Conservation (phyloP, 1,140 invertebrate genomes). For the Hylaeus anthracinus region DNA sequence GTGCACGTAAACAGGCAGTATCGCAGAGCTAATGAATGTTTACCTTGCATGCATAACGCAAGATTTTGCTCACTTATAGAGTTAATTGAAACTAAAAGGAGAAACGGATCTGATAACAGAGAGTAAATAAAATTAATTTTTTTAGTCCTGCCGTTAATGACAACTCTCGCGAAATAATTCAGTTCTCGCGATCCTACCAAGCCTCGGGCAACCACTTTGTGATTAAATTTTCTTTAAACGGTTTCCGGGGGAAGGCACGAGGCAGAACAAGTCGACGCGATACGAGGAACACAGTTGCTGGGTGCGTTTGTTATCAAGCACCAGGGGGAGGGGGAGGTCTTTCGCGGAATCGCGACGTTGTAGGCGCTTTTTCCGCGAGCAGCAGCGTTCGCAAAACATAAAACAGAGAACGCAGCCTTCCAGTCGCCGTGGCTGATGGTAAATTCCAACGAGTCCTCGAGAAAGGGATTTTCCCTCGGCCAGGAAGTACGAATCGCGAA, state of each 20-base stretch:
- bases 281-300: not conserved
- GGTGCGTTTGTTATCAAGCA: slow-evolving; percentile 3
- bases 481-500: slow-evolving; percentile 61
- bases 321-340: not conserved
- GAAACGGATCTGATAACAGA: too few relatives aligned
- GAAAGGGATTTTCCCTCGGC: slow-evolving; percentile 34
- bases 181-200: not conserved
- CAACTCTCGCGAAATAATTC: not conserved
- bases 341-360: slow-evolving; percentile 8
- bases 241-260: not conserved
- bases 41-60: too few relatives aligned
- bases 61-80: too few relatives aligned
- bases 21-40: too few relatives aligned
- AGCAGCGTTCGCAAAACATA: not conserved
- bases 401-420: not conserved
- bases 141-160: too few relatives aligned
- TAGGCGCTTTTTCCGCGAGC: slow-evolving; percentile 11
- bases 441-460: slow-evolving; percentile 37
- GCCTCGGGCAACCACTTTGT: slow-evolving; percentile 1
- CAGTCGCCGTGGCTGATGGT: not conserved
- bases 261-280: not conserved
- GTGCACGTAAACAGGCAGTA: too few relatives aligned
- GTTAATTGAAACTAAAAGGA: too few relatives aligned
- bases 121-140: too few relatives aligned
- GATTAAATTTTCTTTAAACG: slow-evolving; percentile 21